Conservation (phyloP, 2,113 vertebrate species). For the Clupea harengus region DNA sequence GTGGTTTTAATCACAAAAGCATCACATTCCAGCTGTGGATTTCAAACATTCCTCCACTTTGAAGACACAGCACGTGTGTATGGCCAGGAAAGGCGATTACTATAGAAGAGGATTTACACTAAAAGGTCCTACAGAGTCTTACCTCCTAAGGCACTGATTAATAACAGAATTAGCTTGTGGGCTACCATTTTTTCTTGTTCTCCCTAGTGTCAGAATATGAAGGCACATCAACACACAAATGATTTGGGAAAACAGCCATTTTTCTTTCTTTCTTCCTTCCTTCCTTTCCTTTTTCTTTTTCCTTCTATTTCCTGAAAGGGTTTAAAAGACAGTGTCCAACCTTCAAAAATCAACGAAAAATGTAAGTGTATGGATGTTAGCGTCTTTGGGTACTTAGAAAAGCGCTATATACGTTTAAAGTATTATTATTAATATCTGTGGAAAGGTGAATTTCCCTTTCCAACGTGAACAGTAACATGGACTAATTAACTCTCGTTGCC, state of each 20-base stretch:
- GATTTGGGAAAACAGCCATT: background rate
- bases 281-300: background rate
- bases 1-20: background rate
- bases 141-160: background rate
- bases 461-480: too few species aligned
- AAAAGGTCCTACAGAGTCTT: background rate
- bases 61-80: background rate
- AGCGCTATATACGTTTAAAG: too few species aligned
- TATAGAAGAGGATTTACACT: background rate
- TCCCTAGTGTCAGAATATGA: background rate
- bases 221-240: background rate
- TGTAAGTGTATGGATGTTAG: too few species aligned
- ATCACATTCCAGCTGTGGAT: background rate
- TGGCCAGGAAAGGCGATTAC: background rate
- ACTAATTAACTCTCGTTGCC: too few species aligned
- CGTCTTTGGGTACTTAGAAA: too few species aligned
- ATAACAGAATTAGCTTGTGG: background rate
- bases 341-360: background rate
- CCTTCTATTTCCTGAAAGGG: background rate
- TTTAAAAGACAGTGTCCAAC: background rate
- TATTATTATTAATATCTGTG: too few species aligned
- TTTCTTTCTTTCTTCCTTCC: background rate
- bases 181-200: background rate
- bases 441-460: too few species aligned
- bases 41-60: background rate